These are phyloP conservation scores for Chrysina gloriosa DNA, from an alignment of 2,888 invertebrate genomes.

Conservation along the genomic window DNA sequence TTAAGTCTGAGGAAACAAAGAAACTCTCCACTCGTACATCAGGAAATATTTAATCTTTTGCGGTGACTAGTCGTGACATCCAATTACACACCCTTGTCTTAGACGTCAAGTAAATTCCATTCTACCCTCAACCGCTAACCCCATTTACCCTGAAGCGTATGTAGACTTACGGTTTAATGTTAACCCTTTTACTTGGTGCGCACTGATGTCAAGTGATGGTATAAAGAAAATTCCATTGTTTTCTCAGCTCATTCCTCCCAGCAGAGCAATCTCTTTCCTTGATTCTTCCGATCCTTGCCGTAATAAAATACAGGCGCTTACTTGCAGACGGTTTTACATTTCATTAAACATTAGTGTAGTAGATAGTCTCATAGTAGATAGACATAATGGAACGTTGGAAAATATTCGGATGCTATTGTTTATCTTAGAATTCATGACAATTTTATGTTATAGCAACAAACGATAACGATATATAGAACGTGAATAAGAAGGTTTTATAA, in stretches of 20 bases:
- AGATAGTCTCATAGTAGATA: conserved; percentile 49
- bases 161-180: conserved; percentile 44
- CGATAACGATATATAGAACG: no score
- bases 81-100: conserved; percentile 26
- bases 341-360: conserved; percentile 56
- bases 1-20: conserved; percentile 17
- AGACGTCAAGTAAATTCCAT: conserved; percentile 16
- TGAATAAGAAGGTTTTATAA: no score
- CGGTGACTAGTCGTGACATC: conserved; percentile 29
- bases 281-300: conserved; percentile 58
- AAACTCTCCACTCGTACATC: conserved; percentile 1
- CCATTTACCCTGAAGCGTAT: conserved; percentile 38
- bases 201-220: conserved; percentile 26
- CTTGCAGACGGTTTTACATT: conserved; percentile 59
- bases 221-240: conserved; percentile 54
- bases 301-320: conserved; percentile 59
- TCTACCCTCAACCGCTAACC: conserved; percentile 16
- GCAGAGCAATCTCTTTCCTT: conserved; percentile 56
- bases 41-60: conserved; percentile 36
- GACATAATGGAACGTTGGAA: conserved; percentile 40
- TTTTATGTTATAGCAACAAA: no score
- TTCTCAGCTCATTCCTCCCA: conserved; percentile 50
- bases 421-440: conserved; percentile 20
- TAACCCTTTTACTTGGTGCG: conserved; percentile 50
- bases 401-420: conserved; percentile 30